phyloP scores from a whole-genome alignment of 2,797 vertebrate genomes.

The Silurus aristotelis region DNA sequence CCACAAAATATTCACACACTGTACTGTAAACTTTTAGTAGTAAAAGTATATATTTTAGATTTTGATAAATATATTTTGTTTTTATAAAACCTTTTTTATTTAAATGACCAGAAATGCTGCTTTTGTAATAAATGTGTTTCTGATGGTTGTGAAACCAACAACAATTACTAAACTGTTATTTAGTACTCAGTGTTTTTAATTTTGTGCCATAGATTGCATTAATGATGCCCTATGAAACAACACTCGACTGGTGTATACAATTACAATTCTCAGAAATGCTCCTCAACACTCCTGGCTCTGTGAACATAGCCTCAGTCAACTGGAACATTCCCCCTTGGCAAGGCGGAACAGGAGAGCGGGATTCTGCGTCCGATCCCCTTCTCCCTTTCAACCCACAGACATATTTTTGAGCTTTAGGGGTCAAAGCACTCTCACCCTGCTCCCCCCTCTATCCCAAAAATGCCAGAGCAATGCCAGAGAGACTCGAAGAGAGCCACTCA shows the following conservation, averaged over 20 bases:
- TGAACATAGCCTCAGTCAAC: conserved; percentile 37
- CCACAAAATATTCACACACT: not conserved
- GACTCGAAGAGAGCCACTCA: conserved; percentile 34
- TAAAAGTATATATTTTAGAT: not conserved
- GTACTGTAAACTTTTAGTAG: not conserved
- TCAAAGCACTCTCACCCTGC: conserved; percentile 45
- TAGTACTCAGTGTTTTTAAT: not conserved
- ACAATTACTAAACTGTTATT: not conserved
- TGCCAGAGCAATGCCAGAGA: conserved; percentile 35
- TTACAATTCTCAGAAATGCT: conserved; percentile 34
- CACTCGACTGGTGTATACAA: conserved; percentile 12
- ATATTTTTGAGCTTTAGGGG: conserved; percentile 48
- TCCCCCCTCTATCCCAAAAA: conserved; percentile 8
- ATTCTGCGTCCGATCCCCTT: conserved; percentile 30
- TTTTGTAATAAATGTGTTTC: not conserved
- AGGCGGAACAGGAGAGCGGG: conserved; percentile 33
- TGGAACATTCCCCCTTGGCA: conserved; percentile 46
- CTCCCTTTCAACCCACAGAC: conserved; percentile 42
- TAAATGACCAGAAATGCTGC: not conserved
- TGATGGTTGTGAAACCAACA: not conserved
- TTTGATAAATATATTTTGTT: not conserved
- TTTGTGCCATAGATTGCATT: not conserved
- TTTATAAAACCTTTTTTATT: not conserved
- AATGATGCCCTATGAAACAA: conserved; percentile 14
- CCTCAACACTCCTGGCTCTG: conserved; percentile 28